phyloP scores from a whole-genome alignment of 2,113 vertebrate genomes.

The Nycticebus coucang region DNA sequence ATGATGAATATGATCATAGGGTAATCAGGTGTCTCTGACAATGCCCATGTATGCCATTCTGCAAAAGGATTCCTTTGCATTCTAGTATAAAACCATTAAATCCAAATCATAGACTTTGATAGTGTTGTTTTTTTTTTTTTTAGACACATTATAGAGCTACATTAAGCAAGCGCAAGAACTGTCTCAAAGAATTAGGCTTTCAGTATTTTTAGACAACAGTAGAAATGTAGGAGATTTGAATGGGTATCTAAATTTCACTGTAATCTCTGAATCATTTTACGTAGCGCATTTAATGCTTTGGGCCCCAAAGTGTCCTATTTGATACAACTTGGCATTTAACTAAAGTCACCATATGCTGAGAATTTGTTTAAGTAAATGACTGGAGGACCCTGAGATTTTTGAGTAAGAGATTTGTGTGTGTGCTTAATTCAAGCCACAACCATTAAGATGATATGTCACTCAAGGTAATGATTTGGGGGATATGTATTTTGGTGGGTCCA shows the following conservation, averaged over 20 bases:
- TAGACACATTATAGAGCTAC: not conserved
- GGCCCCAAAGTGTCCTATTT: not conserved
- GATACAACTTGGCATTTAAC: conserved; percentile 10
- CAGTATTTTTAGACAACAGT: not conserved
- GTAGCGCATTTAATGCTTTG: not conserved
- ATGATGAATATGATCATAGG: not conserved
- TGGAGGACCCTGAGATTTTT: conserved; percentile 8
- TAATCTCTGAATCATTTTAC: not conserved
- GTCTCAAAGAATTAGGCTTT: conserved; percentile 4
- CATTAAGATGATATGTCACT: conserved; percentile 56
- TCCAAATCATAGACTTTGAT: not conserved
- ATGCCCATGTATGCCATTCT: not conserved
- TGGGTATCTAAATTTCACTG: not conserved
- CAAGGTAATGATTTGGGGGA: conserved; percentile 34
- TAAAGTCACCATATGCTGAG: conserved; percentile 19
- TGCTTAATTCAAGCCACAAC: conserved; percentile 57
- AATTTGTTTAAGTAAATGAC: conserved; percentile 50
- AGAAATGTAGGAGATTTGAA: not conserved
- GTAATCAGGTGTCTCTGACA: not conserved
- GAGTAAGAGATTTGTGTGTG: conserved; percentile 15
- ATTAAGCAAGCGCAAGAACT: not conserved
- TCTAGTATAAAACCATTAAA: not conserved
- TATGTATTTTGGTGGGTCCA: conserved; percentile 40
- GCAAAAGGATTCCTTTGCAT: not conserved
- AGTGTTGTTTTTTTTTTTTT: not conserved